Base-by-base conservation (phyloP, 2,888 invertebrate genomes). In the Netelia inedita region DNA sequence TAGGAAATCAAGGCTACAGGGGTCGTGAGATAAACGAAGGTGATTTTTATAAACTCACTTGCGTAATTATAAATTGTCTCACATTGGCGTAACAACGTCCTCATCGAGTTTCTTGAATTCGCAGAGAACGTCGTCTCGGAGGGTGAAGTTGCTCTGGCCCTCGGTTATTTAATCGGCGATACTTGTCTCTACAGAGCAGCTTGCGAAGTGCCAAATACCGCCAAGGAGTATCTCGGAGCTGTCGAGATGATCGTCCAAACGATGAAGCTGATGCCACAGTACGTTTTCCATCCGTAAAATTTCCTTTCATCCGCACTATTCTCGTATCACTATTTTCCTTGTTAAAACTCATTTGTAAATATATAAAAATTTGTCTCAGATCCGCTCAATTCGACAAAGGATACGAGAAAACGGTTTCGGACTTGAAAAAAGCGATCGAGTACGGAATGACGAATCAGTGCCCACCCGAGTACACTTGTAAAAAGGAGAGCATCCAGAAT, bases 131-230 rank as follows among this genome's bases (percentile, higher is more conserved):
- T 92, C 11, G 83, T 93, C 41, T 90, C 95, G 0, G 96, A 97
- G 87, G 96, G 96, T 43, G 98, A 98, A 92, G 95, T 97, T 41
- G 93, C 96, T 80, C 93, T 97, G 83, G 96, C 96, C 90, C 93
- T 97, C 85, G 96, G 96, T 90, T 97, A 96, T 93, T 93, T 97
- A 63, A 95, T 96, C 76, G 96, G 96, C 57, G 95, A 96, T 89
- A 95, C 96, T 59, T 98, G 98, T 90, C 94, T 98, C 43, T 96
- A 97, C 91, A 95, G 96, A 71, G 95, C 97, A 1, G 96, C 97
- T 9, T 98, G 98, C 90, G 96, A 96, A 90, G 95, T 96, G 87
- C 97, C 97, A 0, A 94, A 95, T 63, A 95, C 96, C 82, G 97
- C 97, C 9, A 95, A 95, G 78, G 95, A 96, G 86, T 98, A 98